Base-by-base conservation (phyloP, 92 coral and sea anemone genomes). In the Phymanthus crucifer region DNA sequence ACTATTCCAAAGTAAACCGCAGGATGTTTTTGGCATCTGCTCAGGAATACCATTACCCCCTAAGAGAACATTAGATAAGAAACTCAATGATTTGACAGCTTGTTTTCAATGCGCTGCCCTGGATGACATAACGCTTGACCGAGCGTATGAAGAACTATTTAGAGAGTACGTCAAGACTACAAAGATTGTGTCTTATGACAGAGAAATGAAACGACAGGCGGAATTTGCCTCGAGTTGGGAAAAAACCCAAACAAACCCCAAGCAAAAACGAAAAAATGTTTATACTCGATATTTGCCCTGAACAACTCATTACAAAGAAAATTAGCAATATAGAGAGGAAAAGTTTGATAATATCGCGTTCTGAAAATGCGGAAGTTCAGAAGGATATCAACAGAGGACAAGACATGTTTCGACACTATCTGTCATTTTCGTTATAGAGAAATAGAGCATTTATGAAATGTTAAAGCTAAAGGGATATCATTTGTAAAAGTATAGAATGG, bases 111-210 rank as follows among this genome's bases (percentile, higher is more conserved):
- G 72, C 48, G 82, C 88, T 11, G 91, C 87, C 11, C 40, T 87
- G 11, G 82, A 86, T 79, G 94, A 90, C 21, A 40, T 90, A 1
- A 70, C 67, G 14, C 85, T 88, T 66, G 94, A 90, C 47, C 81
- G 79, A 33, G 66, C 80, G 34, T 87, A 54, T 57, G 94, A 87
- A 74, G 81, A 83, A 69, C 31, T 90, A 48, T 4, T 90, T 7
- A 77, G 81, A 23, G 29, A 36, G 26, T 83, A 86, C 36, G 80
- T 89, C 33, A 40, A 73, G 18, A 75, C 54, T 27, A 45, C 18
- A 61, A 47, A 65, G 16, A 82, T 40, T 17, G 32, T 54, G 40
- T 7, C 36, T 5, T 45, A 18, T 19, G 38, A 67, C 0, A 40
- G 24, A 19, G 29, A 82, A 29, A 16, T 38, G 32, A 82, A 45